Percentiles rank a stretch among this genome's conserved stretches.
phyloP scores from a whole-genome alignment of 2,113 vertebrate genomes.

The Tiliqua scincoides region DNA sequence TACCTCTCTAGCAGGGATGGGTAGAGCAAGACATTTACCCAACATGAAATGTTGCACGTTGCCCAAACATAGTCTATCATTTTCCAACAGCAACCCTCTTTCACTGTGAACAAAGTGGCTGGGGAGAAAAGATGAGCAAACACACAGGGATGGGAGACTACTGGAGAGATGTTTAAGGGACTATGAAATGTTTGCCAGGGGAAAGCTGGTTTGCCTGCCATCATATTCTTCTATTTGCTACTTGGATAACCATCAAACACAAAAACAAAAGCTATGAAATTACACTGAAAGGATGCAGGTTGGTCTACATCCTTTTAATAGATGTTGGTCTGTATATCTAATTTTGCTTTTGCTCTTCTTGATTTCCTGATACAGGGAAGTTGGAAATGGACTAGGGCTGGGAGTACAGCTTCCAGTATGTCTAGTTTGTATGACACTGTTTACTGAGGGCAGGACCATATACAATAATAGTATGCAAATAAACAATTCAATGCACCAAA shows the following conservation, averaged over 20 bases:
- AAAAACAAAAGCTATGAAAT: too few species aligned
- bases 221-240: too few species aligned
- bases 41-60: not conserved
- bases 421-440: not conserved
- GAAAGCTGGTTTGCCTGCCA: too few species aligned
- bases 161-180: too few species aligned
- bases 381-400: not conserved
- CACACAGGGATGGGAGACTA: too few species aligned
- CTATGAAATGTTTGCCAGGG: too few species aligned
- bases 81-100: not conserved
- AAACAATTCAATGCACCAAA: not conserved
- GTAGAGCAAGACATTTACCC: not conserved
- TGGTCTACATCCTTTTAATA: too few species aligned
- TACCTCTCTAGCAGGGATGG: not conserved
- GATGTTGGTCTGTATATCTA: too few species aligned
- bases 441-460: not conserved
- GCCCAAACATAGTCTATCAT: not conserved
- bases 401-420: not conserved
- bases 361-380: not conserved
- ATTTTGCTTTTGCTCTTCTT: not conserved
- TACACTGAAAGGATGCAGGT: too few species aligned
- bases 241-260: too few species aligned
- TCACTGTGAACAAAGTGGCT: not conserved
- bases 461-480: not conserved
- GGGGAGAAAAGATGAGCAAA: not conserved